A percentile compares a stretch with the other conserved stretches of the same genome.
phyloP scores from a whole-genome alignment of 2,113 vertebrate genomes.

The Saguinus midas region DNA sequence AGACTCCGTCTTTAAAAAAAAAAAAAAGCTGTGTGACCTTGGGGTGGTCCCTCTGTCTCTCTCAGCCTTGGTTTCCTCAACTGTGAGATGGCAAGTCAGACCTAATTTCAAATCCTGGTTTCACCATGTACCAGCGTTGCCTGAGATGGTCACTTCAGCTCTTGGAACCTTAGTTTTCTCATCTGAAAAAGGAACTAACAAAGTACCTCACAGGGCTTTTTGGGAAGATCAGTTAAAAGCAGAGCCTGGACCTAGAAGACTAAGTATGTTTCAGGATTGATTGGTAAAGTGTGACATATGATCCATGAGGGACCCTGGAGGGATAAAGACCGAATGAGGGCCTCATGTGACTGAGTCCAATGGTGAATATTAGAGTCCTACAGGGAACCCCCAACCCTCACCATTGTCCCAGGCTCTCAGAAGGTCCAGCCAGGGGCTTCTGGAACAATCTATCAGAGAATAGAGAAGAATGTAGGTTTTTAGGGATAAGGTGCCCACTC shows the following conservation, averaged over 20 bases:
- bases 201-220: neutral
- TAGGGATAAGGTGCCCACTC: too few species aligned
- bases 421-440: neutral
- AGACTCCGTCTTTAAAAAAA: too few species aligned
- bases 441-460: neutral
- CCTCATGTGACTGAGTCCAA: accelerated
- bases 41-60: neutral
- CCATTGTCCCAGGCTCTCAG: neutral
- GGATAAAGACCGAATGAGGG: neutral
- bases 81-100: neutral
- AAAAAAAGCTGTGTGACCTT: neutral
- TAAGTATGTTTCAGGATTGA: neutral
- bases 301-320: neutral
- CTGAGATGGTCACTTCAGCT: neutral
- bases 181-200: neutral
- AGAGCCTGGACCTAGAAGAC: neutral
- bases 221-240: neutral
- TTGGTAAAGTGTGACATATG: neutral
- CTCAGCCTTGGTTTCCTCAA: neutral
- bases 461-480: neutral
- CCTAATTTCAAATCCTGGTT: neutral
- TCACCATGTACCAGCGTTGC: neutral
- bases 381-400: neutral
- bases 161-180: neutral
- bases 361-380: neutral